phyloP scores from a whole-genome alignment of 2,113 vertebrate genomes.

The Danionella cerebrum region DNA sequence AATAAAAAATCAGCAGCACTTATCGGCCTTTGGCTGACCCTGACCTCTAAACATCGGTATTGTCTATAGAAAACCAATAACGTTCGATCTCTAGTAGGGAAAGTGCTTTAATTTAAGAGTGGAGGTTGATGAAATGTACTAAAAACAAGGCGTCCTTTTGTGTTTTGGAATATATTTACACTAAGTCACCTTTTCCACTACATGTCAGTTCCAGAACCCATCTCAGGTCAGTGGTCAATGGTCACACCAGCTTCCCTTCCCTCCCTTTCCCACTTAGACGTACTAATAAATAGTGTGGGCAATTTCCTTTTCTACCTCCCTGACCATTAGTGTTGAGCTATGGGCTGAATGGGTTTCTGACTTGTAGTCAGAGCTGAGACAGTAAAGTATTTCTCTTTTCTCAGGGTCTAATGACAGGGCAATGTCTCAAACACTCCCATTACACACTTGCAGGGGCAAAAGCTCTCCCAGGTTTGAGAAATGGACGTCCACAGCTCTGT shows the following conservation, averaged over 20 bases:
- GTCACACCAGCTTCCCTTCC: neutral
- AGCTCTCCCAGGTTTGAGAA: neutral
- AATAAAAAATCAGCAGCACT: too few species aligned
- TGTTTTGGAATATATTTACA: too few species aligned
- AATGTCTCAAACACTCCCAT: constrained; percentile 11
- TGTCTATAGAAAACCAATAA: too few species aligned
- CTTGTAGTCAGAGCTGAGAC: neutral
- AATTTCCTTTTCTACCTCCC: neutral
- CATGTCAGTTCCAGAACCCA: too few species aligned
- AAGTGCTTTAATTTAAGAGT: too few species aligned
- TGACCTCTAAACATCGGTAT: too few species aligned
- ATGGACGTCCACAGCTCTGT: neutral
- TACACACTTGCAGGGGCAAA: neutral
- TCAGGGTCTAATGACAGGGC: constrained; percentile 17
- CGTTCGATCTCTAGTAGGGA: too few species aligned
- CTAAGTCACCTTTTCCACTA: too few species aligned
- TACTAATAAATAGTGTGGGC: constrained; percentile 27
- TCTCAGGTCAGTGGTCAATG: neutral
- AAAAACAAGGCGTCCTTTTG: too few species aligned
- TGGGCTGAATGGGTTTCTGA: constrained; percentile 21
- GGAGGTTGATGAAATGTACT: too few species aligned
- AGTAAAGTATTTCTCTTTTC: constrained; percentile 9
- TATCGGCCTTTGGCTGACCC: too few species aligned
- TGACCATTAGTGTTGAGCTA: constrained; percentile 29
- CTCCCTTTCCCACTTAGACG: constrained; percentile 5